Evolutionary conservation across 2,113 vertebrate species (phyloP).

Genomic region (Erinaceus europaeus): DNA sequence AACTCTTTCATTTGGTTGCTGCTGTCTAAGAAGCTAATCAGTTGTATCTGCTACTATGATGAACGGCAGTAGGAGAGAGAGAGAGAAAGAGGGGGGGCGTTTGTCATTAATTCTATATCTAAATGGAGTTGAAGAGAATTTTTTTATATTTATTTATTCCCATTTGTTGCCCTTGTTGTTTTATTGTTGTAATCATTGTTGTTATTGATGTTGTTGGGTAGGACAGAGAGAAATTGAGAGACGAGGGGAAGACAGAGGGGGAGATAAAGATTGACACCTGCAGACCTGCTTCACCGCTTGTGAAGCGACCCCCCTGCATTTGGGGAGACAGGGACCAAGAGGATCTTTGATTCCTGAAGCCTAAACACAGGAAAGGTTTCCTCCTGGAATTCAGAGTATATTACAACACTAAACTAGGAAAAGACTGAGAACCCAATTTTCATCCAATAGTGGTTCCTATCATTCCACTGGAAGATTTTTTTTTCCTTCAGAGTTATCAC

Average conservation of each 20-base stretch:
- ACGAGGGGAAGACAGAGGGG: too few species aligned
- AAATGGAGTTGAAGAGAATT: background rate
- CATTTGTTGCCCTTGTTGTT: too few species aligned
- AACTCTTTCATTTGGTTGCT: conserved; percentile 14
- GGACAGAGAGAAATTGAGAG: too few species aligned
- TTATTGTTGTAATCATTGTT: too few species aligned
- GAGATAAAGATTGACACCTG: too few species aligned
- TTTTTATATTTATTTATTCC: too few species aligned
- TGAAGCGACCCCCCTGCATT: too few species aligned
- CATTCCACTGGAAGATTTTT: background rate
- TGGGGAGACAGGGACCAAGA: too few species aligned
- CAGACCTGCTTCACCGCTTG: too few species aligned
- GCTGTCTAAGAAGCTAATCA: background rate
- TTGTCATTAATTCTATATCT: background rate
- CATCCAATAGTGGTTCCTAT: background rate
- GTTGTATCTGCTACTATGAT: conserved; percentile 2
- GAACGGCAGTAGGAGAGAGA: background rate
- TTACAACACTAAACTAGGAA: background rate
- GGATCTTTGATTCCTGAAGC: conserved; percentile 21
- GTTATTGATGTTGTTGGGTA: too few species aligned
- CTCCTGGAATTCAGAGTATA: background rate
- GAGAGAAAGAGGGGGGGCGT: background rate
- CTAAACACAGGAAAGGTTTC: background rate
- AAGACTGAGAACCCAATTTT: background rate
- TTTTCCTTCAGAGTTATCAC: background rate